Evolutionary conservation across 2,113 vertebrate species (phyloP).

Genomic region (Chascanopsetta lugubris): DNA sequence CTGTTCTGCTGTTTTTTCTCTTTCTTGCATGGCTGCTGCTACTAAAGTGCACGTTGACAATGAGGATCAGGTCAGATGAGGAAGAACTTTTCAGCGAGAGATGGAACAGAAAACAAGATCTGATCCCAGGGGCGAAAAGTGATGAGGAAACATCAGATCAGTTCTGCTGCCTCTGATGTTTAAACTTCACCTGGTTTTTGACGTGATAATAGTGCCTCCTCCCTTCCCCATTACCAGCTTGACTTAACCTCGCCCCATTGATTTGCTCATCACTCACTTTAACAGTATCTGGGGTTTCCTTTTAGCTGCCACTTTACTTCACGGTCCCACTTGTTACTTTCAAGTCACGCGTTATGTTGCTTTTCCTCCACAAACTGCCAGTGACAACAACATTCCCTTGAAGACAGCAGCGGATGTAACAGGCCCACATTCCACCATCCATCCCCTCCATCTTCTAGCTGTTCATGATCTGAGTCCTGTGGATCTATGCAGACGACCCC

Average conservation of each 20-base stretch:
- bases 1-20: conserved; percentile 1
- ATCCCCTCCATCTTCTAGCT: conserved; percentile 37
- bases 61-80: conserved; percentile 8
- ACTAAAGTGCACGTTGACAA: conserved; percentile 36
- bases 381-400: conserved; percentile 42
- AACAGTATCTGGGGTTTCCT: not conserved
- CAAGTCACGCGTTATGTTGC: conserved; percentile 4
- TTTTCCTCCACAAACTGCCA: conserved; percentile 19
- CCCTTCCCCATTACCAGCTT: conserved; percentile 19
- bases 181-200: conserved; percentile 10
- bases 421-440: conserved; percentile 37
- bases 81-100: conserved; percentile 15
- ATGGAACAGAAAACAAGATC: conserved; percentile 9
- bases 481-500: conserved; percentile 80
- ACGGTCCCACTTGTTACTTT: conserved; percentile 7
- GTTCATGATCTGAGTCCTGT: conserved; percentile 66
- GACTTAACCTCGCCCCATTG: conserved; percentile 13
- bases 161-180: conserved; percentile 8
- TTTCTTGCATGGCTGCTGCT: conserved; percentile 54
- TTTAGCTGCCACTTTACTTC: not conserved
- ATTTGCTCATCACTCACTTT: not conserved
- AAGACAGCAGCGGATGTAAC: conserved; percentile 64
- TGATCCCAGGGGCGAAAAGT: not conserved
- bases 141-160: not conserved
- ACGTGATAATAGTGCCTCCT: conserved; percentile 8